Percentiles rank a stretch among this genome's conserved stretches.
These are phyloP conservation scores for Apostichopus californicus DNA, from an alignment of 35 echinoderm and acorn worm species.

Conservation along the genomic window DNA sequence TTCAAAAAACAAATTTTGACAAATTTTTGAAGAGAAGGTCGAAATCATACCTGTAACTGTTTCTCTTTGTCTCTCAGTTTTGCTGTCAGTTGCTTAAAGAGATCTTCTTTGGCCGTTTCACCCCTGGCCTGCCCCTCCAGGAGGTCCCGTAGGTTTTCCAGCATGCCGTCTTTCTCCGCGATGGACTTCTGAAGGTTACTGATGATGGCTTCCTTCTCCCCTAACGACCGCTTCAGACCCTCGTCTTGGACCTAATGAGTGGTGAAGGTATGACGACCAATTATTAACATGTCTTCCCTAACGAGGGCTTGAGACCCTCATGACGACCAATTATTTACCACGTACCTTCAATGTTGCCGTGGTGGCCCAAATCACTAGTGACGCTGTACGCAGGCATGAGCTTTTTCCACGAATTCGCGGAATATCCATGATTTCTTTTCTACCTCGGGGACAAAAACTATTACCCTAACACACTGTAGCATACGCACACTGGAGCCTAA, in stretches of 20 bases:
- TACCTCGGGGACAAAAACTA: too few species aligned
- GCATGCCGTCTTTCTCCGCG: slow-evolving; percentile 62
- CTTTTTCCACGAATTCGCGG: too few species aligned
- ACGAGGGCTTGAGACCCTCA: slow-evolving; percentile 44
- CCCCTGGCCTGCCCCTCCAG: slow-evolving; percentile 36
- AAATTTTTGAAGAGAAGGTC: neutral
- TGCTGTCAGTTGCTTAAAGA: slow-evolving; percentile 71
- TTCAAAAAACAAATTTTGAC: too few species aligned
- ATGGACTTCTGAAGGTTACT: slow-evolving; percentile 66
- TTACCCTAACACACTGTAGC: too few species aligned
- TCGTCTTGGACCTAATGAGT: slow-evolving; percentile 43
- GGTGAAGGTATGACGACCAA: neutral
- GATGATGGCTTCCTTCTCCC: slow-evolving; percentile 85
- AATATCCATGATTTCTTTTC: too few species aligned
- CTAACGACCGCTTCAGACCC: slow-evolving; percentile 49
- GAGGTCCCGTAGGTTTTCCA: slow-evolving; percentile 52
- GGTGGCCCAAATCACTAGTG: too few species aligned
- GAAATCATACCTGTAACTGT: slow-evolving; percentile 59
- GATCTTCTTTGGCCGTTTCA: slow-evolving; percentile 57
- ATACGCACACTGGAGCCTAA: too few species aligned
- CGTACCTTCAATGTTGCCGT: too few species aligned
- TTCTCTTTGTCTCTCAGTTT: slow-evolving; percentile 82
- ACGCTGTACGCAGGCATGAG: too few species aligned
- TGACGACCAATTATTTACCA: neutral
- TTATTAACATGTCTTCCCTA: slow-evolving; percentile 58